Conservation (phyloP, 2,797 vertebrate genomes). For the Lepilemur septentrionalis region DNA sequence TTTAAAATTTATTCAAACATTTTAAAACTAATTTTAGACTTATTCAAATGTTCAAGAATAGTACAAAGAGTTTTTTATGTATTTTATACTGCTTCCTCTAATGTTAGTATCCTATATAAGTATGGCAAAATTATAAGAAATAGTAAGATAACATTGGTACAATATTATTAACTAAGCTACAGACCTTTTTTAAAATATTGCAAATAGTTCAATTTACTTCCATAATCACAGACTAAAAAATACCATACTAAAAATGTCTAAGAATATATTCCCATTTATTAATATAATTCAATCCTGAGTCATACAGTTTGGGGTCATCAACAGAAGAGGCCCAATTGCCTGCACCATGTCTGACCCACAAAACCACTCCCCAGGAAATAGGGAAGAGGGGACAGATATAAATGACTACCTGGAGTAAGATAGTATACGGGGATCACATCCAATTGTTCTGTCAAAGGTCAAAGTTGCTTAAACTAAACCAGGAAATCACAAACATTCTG, state of each 20-base stretch:
- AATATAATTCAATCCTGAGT: background rate
- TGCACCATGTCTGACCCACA: background rate
- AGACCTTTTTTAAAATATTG: background rate
- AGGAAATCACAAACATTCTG: background rate
- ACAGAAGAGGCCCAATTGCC: background rate
- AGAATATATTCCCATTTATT: background rate
- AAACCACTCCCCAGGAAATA: background rate
- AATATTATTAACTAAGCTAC: background rate
- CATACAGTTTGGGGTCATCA: background rate
- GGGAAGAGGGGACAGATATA: no score
- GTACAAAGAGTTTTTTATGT: background rate
- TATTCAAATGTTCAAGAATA: background rate
- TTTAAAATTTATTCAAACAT: background rate
- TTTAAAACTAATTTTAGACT: slow-evolving; percentile 9
- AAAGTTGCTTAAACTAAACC: background rate
- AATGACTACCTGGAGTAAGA: background rate
- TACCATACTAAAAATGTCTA: background rate
- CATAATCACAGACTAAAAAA: background rate
- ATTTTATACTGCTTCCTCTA: background rate
- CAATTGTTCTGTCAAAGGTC: background rate
- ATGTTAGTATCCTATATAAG: background rate
- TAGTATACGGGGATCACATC: background rate
- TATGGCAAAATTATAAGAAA: background rate
- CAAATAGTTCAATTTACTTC: background rate
- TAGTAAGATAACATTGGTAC: background rate